Conservation (phyloP, 2,888 invertebrate genomes). For the Ectemnius cavifrons region DNA sequence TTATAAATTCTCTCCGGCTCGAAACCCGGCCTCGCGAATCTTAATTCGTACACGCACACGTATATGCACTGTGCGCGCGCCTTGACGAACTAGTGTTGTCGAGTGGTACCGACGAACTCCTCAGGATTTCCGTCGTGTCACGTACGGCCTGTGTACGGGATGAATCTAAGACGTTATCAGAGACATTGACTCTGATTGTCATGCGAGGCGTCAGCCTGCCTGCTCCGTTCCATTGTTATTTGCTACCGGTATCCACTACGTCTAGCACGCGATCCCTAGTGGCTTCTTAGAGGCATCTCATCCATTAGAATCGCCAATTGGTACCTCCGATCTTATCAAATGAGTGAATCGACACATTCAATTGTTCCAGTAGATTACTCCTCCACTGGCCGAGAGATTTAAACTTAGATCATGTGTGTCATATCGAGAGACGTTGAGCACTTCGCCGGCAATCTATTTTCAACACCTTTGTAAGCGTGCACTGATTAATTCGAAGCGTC, state of each 20-base stretch:
- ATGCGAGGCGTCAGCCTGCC: slow-evolving; percentile 12
- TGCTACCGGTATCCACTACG: not conserved
- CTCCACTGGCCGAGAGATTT: too few species aligned
- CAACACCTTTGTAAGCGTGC: too few species aligned
- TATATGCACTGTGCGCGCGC: not conserved
- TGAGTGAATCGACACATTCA: too few species aligned
- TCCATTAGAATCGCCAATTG: too few species aligned
- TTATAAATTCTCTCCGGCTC: slow-evolving; percentile 16
- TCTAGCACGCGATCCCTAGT: not conserved
- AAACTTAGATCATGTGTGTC: too few species aligned
- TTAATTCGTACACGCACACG: not conserved
- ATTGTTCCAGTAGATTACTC: too few species aligned
- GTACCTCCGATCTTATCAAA: too few species aligned
- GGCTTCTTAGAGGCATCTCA: too few species aligned
- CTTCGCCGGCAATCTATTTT: not conserved
- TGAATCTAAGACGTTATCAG: slow-evolving; percentile 27
- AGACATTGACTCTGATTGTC: slow-evolving; percentile 32
- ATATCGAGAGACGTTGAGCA: too few species aligned
- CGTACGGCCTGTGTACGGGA: slow-evolving; percentile 14
- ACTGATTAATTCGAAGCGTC: not conserved
- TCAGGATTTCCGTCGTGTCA: slow-evolving; percentile 11
- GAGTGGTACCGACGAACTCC: not conserved
- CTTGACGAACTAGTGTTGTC: not conserved
- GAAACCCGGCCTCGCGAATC: slow-evolving; percentile 1
- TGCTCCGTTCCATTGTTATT: not conserved